phyloP scores from a whole-genome alignment of 2,888 invertebrate genomes.

The Macaria liturata region DNA sequence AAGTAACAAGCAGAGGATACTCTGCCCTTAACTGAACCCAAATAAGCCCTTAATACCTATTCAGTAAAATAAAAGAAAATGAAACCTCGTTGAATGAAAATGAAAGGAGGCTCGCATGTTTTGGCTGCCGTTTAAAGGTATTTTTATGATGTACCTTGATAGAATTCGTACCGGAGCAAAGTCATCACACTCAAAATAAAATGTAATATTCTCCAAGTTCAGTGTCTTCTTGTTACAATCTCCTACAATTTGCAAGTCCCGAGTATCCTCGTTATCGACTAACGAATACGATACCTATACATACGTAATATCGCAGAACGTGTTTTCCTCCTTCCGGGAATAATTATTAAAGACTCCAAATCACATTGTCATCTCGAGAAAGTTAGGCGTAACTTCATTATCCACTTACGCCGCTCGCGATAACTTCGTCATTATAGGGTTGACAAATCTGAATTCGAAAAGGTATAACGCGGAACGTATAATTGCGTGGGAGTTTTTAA shows the following conservation, averaged over 20 bases:
- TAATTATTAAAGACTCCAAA: constrained; percentile 25
- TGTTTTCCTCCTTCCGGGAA: constrained; percentile 12
- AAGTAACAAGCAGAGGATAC: constrained; percentile 54
- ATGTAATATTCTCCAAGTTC: constrained; percentile 18
- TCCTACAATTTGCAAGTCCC: constrained; percentile 15
- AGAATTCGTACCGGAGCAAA: constrained; percentile 19
- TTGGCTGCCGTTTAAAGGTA: constrained; percentile 23
- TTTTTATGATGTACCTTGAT: constrained; percentile 24
- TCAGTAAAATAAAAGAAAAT: constrained; percentile 33
- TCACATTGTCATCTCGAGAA: constrained; percentile 23
- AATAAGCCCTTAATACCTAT: constrained; percentile 28
- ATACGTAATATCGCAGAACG: constrained; percentile 8
- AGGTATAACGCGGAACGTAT: constrained; percentile 20
- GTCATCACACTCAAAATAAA: constrained; percentile 26
- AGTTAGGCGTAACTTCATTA: constrained; percentile 28
- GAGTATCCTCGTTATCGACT: constrained; percentile 11
- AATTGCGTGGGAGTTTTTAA: constrained; percentile 31
- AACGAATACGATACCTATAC: constrained; percentile 1
- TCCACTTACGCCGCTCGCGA: constrained; percentile 21
- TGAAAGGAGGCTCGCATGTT: constrained; percentile 21
- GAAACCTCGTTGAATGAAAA: constrained; percentile 31
- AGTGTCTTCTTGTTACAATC: constrained; percentile 20
- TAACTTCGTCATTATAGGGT: constrained; percentile 26
- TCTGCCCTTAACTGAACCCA: constrained; percentile 35
- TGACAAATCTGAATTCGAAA: constrained; percentile 25